Evolutionary conservation across 2,113 vertebrate genomes (phyloP).

Genomic region (Athene cunicularia): DNA sequence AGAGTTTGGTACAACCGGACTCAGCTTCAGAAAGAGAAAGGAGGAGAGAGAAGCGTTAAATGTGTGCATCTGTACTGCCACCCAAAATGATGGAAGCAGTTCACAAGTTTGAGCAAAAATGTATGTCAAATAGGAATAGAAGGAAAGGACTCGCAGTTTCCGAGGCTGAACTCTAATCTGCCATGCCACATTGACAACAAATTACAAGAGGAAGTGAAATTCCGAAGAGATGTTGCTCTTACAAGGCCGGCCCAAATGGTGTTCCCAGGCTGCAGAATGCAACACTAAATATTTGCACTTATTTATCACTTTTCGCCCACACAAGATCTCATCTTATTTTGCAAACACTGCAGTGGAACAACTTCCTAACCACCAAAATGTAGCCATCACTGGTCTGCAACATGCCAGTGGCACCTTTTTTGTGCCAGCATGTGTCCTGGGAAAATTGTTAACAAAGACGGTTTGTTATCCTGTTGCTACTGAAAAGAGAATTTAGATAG

Average conservation of each 20-base stretch:
- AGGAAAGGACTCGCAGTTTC: neutral
- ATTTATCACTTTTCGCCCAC: conserved; percentile 34
- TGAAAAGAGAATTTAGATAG: neutral
- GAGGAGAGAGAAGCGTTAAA: conserved; percentile 34
- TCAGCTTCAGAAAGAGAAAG: conserved; percentile 2
- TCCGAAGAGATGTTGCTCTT: neutral
- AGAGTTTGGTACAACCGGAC: conserved; percentile 27
- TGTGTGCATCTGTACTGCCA: conserved; percentile 1
- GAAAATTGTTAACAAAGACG: conserved; percentile 27
- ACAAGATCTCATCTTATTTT: conserved; percentile 31
- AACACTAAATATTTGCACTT: conserved; percentile 37
- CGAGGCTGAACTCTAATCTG: conserved; percentile 29
- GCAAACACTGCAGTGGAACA: conserved; percentile 32
- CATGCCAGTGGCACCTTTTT: neutral
- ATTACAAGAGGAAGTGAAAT: conserved; percentile 13
- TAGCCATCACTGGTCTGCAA: neutral
- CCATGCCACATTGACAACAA: neutral
- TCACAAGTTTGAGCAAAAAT: conserved; percentile 57
- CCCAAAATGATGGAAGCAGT: conserved; percentile 30
- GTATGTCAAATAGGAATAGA: conserved; percentile 19
- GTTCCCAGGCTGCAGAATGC: neutral
- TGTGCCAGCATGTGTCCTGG: neutral
- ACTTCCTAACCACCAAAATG: neutral
- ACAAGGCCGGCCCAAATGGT: neutral
- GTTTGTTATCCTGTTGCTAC: conserved; percentile 31